These are phyloP conservation scores for Aleiodes sp. DNA, from an alignment of 1,140 invertebrate genomes.

Conservation along the genomic window DNA sequence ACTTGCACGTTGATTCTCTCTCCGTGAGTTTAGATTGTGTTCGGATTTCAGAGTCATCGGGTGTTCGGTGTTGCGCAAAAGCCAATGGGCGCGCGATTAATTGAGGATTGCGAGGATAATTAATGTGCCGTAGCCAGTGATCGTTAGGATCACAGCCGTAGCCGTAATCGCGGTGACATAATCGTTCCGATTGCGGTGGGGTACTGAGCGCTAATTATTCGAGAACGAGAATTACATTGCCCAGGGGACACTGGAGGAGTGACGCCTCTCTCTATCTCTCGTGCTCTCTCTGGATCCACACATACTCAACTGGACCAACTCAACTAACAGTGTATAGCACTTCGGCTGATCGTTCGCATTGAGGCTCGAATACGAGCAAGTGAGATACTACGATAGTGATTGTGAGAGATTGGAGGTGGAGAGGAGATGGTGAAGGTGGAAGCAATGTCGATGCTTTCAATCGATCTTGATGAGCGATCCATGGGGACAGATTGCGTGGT, in stretches of 20 bases:
- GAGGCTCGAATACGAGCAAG: neutral
- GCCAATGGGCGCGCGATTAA: constrained; percentile 48
- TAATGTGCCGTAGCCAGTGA: constrained; percentile 45
- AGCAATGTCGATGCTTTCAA: constrained; percentile 21
- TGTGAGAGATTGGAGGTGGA: neutral
- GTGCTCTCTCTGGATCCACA: neutral
- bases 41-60: constrained; percentile 24
- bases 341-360: constrained; percentile 2
- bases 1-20: neutral
- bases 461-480: constrained; percentile 36
- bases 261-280: too few species aligned
- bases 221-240: constrained; percentile 50
- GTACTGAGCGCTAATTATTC: constrained; percentile 46
- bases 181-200: constrained; percentile 53
- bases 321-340: neutral
- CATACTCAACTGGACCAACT: neutral
- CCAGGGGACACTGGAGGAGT: constrained; percentile 35
- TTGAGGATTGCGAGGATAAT: constrained; percentile 53
- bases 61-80: constrained; percentile 29
- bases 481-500: constrained; percentile 29
- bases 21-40: too few species aligned
- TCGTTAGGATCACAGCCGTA: constrained; percentile 48
- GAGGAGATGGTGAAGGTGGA: neutral
- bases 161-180: constrained; percentile 55
- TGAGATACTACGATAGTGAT: neutral